A percentile compares a stretch with the other conserved stretches of the same genome.
phyloP scores from a whole-genome alignment of 2,113 vertebrate species.

The Anguilla rostrata region DNA sequence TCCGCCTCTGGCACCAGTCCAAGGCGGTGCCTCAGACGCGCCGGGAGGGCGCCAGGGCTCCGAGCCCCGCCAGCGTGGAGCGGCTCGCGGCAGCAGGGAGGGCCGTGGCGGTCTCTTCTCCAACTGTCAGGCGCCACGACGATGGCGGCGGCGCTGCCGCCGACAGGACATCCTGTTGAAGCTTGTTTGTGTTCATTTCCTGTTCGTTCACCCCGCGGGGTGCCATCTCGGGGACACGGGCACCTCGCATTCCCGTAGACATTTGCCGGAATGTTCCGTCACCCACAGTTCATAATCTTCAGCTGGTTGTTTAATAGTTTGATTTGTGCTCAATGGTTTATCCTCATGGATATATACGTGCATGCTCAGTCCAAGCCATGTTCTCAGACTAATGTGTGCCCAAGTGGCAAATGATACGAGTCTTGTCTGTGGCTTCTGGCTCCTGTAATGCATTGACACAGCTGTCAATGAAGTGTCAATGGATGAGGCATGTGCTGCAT shows the following conservation, averaged over 20 bases:
- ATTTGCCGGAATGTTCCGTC: background rate
- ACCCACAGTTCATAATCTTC: background rate
- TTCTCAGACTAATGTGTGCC: background rate
- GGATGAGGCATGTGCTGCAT: background rate
- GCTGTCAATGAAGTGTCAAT: background rate
- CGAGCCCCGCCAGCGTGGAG: background rate
- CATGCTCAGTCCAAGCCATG: background rate
- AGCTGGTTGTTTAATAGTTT: background rate
- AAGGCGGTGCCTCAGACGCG: background rate
- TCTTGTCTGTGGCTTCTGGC: background rate
- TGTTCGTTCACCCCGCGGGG: background rate
- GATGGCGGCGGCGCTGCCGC: background rate
- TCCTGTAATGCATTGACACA: background rate
- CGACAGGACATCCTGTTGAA: slow-evolving; percentile 18
- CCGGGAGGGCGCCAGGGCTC: background rate
- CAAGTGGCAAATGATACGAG: background rate
- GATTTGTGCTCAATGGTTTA: background rate
- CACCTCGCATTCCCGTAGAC: background rate
- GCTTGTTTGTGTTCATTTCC: slow-evolving; percentile 29
- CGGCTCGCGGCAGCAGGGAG: background rate
- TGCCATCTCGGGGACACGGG: background rate
- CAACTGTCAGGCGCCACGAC: background rate
- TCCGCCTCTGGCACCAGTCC: slow-evolving; percentile 12
- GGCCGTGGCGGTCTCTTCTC: background rate
- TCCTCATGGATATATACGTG: background rate